Evolutionary conservation across 2,888 invertebrate species (phyloP).

Genomic region (Tetranychus truncatus): DNA sequence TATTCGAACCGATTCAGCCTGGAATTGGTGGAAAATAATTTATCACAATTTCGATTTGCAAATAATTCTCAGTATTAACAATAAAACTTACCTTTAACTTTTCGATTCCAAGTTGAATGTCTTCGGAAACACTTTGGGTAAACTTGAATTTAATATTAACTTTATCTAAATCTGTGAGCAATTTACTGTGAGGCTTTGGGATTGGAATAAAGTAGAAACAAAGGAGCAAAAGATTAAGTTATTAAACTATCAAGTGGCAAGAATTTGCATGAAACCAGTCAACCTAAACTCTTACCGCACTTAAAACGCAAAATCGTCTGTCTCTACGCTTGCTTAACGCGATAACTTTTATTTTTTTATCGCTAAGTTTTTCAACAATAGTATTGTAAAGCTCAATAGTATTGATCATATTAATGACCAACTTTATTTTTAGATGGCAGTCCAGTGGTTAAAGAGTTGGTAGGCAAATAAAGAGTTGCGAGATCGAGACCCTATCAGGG

Average conservation of each 20-base stretch:
- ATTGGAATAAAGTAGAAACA: neutral
- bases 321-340: too few species aligned
- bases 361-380: too few species aligned
- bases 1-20: conserved; percentile 78
- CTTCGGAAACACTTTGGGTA: conserved; percentile 76
- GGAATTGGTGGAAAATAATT: neutral
- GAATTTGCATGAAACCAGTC: too few species aligned
- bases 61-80: neutral
- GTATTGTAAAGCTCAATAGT: too few species aligned
- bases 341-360: too few species aligned
- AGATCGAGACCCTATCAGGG: too few species aligned
- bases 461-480: too few species aligned
- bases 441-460: too few species aligned
- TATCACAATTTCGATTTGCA: neutral
- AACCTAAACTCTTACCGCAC: too few species aligned
- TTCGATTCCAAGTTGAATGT: conserved; percentile 36
- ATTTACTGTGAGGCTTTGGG: conserved; percentile 46
- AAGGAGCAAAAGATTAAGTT: neutral
- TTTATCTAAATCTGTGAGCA: conserved; percentile 65
- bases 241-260: neutral
- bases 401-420: too few species aligned
- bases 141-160: conserved; percentile 57
- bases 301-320: too few species aligned
- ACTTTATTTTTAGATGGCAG: too few species aligned
- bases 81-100: conserved; percentile 31